Evolutionary conservation across 2,888 invertebrate species (phyloP), one percentile per base, ranked within the genome.

Genomic region (Ephialtes manifestator): DNA sequence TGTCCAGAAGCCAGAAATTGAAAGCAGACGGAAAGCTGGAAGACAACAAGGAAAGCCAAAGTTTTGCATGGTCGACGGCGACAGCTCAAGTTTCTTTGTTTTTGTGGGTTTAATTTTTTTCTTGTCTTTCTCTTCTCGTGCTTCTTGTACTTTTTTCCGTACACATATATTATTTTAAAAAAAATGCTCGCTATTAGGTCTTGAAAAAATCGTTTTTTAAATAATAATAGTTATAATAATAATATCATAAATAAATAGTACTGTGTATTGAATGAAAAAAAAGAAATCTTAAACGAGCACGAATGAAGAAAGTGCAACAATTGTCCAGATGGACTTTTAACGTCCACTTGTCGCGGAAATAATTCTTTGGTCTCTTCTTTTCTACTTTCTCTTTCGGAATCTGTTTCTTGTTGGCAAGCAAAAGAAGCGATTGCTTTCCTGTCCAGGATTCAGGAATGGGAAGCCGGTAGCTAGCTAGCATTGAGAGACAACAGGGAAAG

Each of bases 311-410:
- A 31, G 84, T 65, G 85, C 89, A 87, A 89, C 28, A 72, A 39
- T 72, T 20, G 43, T 58, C 43, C 43, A 18, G 55, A 72, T 39
- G n/a, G 55, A 72, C 43, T 72, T 58, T 55, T 72, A 43, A 72
- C 58, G 43, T 72, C 43, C 58, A 43, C 43, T 89, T 90, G 88
- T 88, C 88, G 87, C 85, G 78, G 20, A 72, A 72, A 72, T 58
- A 46, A 48, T 46, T 48, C n/a, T 48, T 24, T 48, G 24, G 18
- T 20, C 15, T n/a, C 13, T n/a, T 76, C n/a, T 31, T 35, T 51
- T 24, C 48, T 5, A 58, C 20, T 48, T 35, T 67, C 53, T 60
- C 18, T 58, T 58, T 48, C 28, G 39, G n/a, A 35, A 43, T 20
- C 53, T 79, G 55, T 68, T 48, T 60, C 70, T 53, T 55, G 53